phyloP scores from a whole-genome alignment of 2,113 vertebrate species.

The Tichodroma muraria region DNA sequence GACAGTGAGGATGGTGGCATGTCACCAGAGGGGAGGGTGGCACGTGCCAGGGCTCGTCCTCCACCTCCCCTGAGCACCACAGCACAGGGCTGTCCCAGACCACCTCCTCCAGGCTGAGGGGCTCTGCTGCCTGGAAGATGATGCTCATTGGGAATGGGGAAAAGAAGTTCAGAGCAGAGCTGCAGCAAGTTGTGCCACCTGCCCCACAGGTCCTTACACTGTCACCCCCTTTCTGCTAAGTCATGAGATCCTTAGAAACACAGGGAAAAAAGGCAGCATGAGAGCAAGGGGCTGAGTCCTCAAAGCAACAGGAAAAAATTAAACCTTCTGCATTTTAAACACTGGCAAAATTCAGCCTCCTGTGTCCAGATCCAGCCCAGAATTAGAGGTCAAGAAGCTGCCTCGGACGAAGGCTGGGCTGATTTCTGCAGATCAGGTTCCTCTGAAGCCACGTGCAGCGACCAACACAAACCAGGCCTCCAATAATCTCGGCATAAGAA shows the following conservation, averaged over 20 bases:
- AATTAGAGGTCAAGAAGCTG: not conserved
- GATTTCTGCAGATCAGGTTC: not conserved
- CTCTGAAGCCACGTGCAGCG: not conserved
- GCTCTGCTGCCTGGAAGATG: not conserved
- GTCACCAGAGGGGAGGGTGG: not conserved
- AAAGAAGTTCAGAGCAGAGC: not conserved
- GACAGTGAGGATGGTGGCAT: rapidly evolving
- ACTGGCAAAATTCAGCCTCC: not conserved
- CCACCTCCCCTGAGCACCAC: not conserved
- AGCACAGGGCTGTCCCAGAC: not conserved
- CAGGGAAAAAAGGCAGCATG: not conserved
- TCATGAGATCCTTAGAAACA: not conserved
- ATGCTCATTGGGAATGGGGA: not conserved
- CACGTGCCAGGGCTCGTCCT: rapidly evolving
- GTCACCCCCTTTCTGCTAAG: not conserved
- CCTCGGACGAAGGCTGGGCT: not conserved
- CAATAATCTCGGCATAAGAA: not conserved
- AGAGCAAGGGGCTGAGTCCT: not conserved
- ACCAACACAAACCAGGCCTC: not conserved
- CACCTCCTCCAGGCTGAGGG: not conserved
- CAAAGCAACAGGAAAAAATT: not conserved
- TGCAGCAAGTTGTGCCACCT: too few species aligned
- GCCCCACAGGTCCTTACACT: rapidly evolving
- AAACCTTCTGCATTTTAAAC: not conserved
- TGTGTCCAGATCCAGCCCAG: not conserved